These are phyloP conservation scores for Elegia similella DNA, from an alignment of 2,888 invertebrate species.

Conservation along the genomic window DNA sequence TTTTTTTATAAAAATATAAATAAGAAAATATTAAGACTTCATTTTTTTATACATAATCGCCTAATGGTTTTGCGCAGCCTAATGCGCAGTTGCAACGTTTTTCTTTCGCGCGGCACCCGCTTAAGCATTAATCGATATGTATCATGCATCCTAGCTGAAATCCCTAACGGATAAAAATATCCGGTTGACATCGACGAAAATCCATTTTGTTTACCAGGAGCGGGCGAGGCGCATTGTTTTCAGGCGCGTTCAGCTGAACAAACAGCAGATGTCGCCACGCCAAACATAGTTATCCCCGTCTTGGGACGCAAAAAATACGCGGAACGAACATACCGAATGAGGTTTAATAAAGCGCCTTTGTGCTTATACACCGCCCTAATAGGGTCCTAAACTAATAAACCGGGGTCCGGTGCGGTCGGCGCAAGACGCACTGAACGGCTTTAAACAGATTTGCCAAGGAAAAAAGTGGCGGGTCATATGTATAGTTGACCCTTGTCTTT, in stretches of 20 bases:
- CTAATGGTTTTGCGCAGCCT: no score
- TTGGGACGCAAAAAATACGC: constrained; percentile 49
- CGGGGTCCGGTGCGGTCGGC: constrained; percentile 39
- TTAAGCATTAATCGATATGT: no score
- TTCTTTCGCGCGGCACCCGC: no score
- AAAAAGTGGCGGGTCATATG: constrained; percentile 51
- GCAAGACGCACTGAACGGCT: constrained; percentile 52
- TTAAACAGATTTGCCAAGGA: constrained; percentile 63
- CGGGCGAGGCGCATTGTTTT: constrained; percentile 53
- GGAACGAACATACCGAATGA: constrained; percentile 44
- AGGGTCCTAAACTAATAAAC: constrained; percentile 77
- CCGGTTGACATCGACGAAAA: constrained; percentile 54
- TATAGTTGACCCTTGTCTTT: constrained; percentile 58
- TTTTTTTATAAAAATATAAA: no score
- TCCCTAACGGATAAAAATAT: constrained; percentile 29
- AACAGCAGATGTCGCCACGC: constrained; percentile 57
- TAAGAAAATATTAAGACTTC: no score
- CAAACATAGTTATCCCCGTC: constrained; percentile 64
- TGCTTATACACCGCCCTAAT: constrained; percentile 62
- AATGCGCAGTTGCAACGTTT: no score
- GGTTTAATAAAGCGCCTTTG: constrained; percentile 65
- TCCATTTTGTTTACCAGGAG: constrained; percentile 50
- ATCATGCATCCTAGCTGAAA: no score
- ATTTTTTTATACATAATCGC: no score
- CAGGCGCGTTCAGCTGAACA: constrained; percentile 59